Evolutionary conservation across 2,888 invertebrate genomes (phyloP).

Genomic region (Drosophila putrida): DNA sequence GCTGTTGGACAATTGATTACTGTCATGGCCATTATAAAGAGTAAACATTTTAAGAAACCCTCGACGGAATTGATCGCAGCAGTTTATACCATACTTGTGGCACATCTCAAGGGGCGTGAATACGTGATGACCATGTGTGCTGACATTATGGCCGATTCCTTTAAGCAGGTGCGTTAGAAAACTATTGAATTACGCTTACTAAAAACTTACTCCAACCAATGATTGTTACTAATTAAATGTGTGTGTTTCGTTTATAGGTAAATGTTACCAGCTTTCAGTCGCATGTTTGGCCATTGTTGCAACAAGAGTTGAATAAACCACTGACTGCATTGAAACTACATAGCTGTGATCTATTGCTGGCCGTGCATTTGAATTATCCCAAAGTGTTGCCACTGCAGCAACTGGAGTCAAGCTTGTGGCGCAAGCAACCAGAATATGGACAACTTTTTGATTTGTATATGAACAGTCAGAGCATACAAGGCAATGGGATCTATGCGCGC

Average conservation of each 20-base stretch:
- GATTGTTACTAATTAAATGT: background rate
- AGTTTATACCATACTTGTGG: slow-evolving; percentile 46
- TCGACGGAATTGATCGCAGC: slow-evolving; percentile 19
- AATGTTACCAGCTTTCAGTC: slow-evolving; percentile 12
- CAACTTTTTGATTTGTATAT: slow-evolving; percentile 57
- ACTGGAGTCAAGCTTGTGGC: slow-evolving; percentile 47
- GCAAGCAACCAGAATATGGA: slow-evolving; percentile 25
- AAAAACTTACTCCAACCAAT: background rate
- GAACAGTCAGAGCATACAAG: slow-evolving; percentile 21
- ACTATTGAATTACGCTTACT: background rate
- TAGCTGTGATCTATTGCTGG: slow-evolving; percentile 44
- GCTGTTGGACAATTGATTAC: slow-evolving; percentile 61
- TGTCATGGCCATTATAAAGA: slow-evolving; percentile 35
- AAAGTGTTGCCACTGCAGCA: slow-evolving; percentile 24
- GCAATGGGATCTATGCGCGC: slow-evolving; percentile 17
- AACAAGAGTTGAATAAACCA: slow-evolving; percentile 39
- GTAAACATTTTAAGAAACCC: slow-evolving; percentile 24
- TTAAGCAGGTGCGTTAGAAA: slow-evolving; percentile 32
- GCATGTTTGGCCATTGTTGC: slow-evolving; percentile 52
- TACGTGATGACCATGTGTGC: slow-evolving; percentile 47
- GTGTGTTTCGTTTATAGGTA: slow-evolving; percentile 16
- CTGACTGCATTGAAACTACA: slow-evolving; percentile 26
- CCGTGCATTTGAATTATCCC: slow-evolving; percentile 45
- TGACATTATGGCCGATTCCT: slow-evolving; percentile 43
- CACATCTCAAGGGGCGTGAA: slow-evolving; percentile 57